Conservation (phyloP, 2,888 invertebrate genomes). For the Criorhina ranunculi region DNA sequence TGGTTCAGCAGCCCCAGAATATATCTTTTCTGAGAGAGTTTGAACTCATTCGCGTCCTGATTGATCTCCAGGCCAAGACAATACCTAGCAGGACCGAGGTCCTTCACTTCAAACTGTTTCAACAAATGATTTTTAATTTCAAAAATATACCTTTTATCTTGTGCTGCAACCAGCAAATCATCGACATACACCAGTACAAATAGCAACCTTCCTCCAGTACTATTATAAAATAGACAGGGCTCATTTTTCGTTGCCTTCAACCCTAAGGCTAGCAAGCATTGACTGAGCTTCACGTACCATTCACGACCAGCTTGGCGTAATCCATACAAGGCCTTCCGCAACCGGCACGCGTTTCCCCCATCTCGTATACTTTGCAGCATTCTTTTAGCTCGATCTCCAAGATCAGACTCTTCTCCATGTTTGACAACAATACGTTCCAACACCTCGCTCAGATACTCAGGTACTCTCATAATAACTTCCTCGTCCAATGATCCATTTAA, state of each 20-base stretch:
- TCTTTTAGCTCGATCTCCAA: neutral
- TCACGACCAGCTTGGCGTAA: conserved; percentile 42
- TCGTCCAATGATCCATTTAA: neutral
- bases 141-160: neutral
- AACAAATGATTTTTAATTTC: conserved; percentile 1
- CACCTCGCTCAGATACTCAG: neutral
- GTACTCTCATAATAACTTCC: neutral
- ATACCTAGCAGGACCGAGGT: neutral
- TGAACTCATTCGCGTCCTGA: neutral
- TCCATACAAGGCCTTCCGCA: conserved; percentile 43
- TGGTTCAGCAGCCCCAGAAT: neutral
- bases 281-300: conserved; percentile 29
- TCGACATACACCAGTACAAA: neutral
- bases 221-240: neutral
- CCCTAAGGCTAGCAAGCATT: neutral
- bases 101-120: neutral
- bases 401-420: neutral
- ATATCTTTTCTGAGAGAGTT: neutral
- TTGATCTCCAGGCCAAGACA: conserved; percentile 1
- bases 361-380: neutral
- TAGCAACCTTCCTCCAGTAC: neutral
- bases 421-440: too few relatives aligned
- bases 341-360: conserved; percentile 25
- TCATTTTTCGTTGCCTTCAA: neutral
- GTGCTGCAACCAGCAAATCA: neutral